Conservation (phyloP, 1,140 invertebrate genomes). For the Camponotus pennsylvanicus region DNA sequence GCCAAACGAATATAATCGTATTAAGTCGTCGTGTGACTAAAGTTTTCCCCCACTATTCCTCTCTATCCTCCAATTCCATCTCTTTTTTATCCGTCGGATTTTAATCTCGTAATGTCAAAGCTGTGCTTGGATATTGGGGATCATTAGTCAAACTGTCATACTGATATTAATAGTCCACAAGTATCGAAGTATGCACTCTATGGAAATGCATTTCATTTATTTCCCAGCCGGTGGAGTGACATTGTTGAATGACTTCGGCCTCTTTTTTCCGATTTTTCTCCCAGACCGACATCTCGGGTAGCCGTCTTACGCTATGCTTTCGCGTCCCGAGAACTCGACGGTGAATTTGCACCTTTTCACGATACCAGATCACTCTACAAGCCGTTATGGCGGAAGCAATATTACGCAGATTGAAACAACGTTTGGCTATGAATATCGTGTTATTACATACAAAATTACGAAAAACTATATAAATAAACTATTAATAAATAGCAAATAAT, state of each 20-base stretch:
- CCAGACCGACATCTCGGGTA: constrained; percentile 6
- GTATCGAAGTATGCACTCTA: constrained; percentile 84
- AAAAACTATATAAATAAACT: background rate
- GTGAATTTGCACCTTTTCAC: constrained; percentile 39
- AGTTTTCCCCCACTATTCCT: constrained; percentile 63
- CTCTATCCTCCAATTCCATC: constrained; percentile 58
- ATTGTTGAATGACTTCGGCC: constrained; percentile 84
- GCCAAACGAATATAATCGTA: constrained; percentile 69
- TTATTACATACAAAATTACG: background rate
- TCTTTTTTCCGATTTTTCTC: constrained; percentile 74
- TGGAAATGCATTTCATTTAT: constrained; percentile 86
- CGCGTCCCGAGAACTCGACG: background rate
- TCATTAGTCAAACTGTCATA: constrained; percentile 86
- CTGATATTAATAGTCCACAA: constrained; percentile 84
- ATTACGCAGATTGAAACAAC: background rate
- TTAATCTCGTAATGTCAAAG: constrained; percentile 86
- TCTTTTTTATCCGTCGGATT: constrained; percentile 78
- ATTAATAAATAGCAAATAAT: background rate
- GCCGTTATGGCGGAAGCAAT: constrained; percentile 8
- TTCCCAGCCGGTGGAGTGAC: constrained; percentile 78
- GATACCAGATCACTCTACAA: constrained; percentile 17
- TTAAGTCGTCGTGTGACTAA: constrained; percentile 65
- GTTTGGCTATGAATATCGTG: background rate
- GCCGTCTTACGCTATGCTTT: constrained; percentile 48
- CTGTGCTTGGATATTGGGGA: constrained; percentile 81